Conservation (phyloP, 2,797 vertebrate genomes). For the Centropyge bicolor region DNA sequence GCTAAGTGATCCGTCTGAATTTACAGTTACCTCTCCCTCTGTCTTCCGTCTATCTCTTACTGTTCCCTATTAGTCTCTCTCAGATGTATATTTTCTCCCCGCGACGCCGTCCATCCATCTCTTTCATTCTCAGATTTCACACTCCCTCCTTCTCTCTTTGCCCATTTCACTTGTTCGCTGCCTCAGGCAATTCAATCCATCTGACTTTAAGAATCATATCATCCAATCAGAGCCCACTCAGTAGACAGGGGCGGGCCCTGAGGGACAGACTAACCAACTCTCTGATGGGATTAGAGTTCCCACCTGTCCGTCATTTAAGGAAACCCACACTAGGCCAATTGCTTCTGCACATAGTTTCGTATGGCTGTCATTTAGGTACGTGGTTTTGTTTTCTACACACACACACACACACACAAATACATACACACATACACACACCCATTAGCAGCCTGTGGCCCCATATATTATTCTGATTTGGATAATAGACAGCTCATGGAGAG, state of each 20-base stretch:
- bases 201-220: slow-evolving; percentile 79
- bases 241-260: slow-evolving; percentile 77
- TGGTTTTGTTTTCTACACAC: slow-evolving; percentile 41
- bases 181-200: slow-evolving; percentile 77
- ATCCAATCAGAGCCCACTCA: slow-evolving; percentile 81
- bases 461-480: slow-evolving; percentile 67
- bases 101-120: slow-evolving; percentile 62
- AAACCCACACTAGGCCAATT: slow-evolving; percentile 68
- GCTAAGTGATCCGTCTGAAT: slow-evolving; percentile 78
- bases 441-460: slow-evolving; percentile 45
- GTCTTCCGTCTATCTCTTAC: slow-evolving; percentile 59
- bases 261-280: slow-evolving; percentile 73
- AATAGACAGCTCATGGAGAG: slow-evolving; percentile 59
- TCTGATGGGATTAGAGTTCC: slow-evolving; percentile 82
- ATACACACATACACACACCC: neutral
- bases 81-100: slow-evolving; percentile 66
- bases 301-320: slow-evolving; percentile 80
- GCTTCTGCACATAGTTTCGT: slow-evolving; percentile 69
- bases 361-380: slow-evolving; percentile 58
- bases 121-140: slow-evolving; percentile 65
- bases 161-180: slow-evolving; percentile 61
- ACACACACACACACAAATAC: neutral
- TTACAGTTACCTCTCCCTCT: slow-evolving; percentile 59
- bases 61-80: slow-evolving; percentile 66
- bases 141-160: slow-evolving; percentile 37